phyloP scores from a whole-genome alignment of 2,888 invertebrate species.

The Lochmaea crataegi region DNA sequence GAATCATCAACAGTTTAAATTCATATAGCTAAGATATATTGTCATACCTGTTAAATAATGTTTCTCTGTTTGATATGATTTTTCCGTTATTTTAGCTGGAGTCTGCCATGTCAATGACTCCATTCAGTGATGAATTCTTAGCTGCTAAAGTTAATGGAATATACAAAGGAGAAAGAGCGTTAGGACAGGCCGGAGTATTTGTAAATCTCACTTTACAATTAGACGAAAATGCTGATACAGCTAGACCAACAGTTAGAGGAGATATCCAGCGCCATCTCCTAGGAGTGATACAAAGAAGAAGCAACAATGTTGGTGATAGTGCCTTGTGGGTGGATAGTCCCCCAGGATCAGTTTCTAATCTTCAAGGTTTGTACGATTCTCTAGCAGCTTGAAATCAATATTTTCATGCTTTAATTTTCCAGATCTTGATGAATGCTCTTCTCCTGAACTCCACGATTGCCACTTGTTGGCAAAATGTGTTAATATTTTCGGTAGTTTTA shows the following conservation, averaged over 20 bases:
- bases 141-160: conserved; percentile 83
- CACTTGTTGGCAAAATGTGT: conserved; percentile 81
- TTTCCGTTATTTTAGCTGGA: conserved; percentile 74
- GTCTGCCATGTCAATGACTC: conserved; percentile 93
- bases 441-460: conserved; percentile 86
- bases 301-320: conserved; percentile 90
- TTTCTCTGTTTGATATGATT: neutral
- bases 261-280: conserved; percentile 87
- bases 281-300: conserved; percentile 83
- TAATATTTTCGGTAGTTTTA: conserved; percentile 87
- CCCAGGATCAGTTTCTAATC: conserved; percentile 80
- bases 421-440: conserved; percentile 90
- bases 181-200: conserved; percentile 80
- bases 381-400: neutral
- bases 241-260: conserved; percentile 74
- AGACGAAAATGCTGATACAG: conserved; percentile 80
- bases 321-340: conserved; percentile 87
- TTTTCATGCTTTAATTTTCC: conserved; percentile 34
- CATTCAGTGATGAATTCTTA: conserved; percentile 88
- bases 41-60: no score
- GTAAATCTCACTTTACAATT: conserved; percentile 87
- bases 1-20: no score
- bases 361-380: conserved; percentile 69
- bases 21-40: neutral
- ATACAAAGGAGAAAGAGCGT: conserved; percentile 76